phyloP scores from a whole-genome alignment of 2,797 vertebrate genomes.

The Tympanoctomys barrerae region DNA sequence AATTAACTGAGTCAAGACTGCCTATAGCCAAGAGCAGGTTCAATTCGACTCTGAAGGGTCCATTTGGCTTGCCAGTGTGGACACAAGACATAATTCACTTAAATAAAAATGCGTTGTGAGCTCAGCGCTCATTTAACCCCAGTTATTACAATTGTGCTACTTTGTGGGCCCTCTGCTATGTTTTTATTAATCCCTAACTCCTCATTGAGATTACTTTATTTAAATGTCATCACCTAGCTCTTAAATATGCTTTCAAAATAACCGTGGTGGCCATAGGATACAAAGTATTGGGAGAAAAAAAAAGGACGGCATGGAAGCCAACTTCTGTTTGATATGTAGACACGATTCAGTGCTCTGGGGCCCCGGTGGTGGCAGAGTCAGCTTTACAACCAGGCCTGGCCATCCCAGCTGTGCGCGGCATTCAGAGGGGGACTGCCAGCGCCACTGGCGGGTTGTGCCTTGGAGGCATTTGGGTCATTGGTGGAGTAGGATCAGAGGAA shows the following conservation, averaged over 20 bases:
- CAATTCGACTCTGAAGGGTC: conserved; percentile 52
- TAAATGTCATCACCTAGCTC: conserved; percentile 84
- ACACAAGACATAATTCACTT: conserved; percentile 70
- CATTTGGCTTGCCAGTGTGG: conserved; percentile 74
- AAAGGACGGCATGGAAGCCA: conserved; percentile 76
- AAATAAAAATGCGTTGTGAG: conserved; percentile 68
- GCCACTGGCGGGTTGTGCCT: conserved; percentile 81
- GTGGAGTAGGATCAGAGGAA: conserved; percentile 83
- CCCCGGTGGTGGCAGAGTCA: conserved; percentile 78
- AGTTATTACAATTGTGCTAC: conserved; percentile 69
- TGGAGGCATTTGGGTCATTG: conserved; percentile 83
- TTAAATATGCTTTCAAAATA: conserved; percentile 83
- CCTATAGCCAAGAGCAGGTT: conserved; percentile 60
- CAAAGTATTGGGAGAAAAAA: conserved; percentile 77
- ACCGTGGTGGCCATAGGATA: conserved; percentile 77
- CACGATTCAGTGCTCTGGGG: conserved; percentile 76
- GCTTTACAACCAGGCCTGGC: conserved; percentile 77
- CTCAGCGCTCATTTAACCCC: conserved; percentile 69
- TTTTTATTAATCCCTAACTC: conserved; percentile 81
- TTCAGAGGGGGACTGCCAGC: conserved; percentile 78
- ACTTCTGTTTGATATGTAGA: conserved; percentile 83
- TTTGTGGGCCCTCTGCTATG: conserved; percentile 73
- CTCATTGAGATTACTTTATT: conserved; percentile 84
- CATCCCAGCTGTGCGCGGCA: conserved; percentile 76
- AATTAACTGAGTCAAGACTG: conserved; percentile 60